Evolutionary conservation across 2,113 vertebrate species (phyloP).

Genomic region (Bubo blakistoni): DNA sequence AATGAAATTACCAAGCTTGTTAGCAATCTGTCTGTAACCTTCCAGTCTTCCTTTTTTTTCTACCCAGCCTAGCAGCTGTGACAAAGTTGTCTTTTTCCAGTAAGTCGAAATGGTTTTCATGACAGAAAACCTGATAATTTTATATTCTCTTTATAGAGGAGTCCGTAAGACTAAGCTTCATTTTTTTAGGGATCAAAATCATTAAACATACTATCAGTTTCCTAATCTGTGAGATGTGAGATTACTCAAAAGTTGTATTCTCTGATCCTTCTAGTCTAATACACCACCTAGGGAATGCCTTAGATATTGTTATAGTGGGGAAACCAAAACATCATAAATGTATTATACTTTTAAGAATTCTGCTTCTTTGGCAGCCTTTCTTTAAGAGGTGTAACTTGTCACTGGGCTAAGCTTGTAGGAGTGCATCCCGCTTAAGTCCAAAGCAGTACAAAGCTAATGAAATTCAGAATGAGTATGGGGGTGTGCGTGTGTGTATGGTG

Average conservation of each 20-base stretch:
- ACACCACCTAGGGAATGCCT: neutral
- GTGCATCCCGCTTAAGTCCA: neutral
- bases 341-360: neutral
- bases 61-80: neutral
- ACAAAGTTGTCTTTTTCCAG: neutral
- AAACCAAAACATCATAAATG: neutral
- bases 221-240: neutral
- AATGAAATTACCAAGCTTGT: neutral
- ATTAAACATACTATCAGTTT: neutral
- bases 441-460: neutral
- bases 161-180: neutral
- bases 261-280: neutral
- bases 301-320: neutral
- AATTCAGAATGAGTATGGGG: neutral
- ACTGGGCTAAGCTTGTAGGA: neutral
- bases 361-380: neutral
- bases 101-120: neutral
- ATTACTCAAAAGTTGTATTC: neutral
- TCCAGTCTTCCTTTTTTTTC: neutral
- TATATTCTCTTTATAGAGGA: neutral
- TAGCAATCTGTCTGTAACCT: neutral
- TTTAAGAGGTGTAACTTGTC: neutral
- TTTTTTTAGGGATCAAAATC: neutral
- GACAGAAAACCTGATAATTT: neutral
- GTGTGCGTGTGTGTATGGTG: rapidly evolving